Evolutionary conservation across 2,888 invertebrate genomes (phyloP), one percentile per base, ranked within the genome.

Genomic region (Hypena proboscidalis): DNA sequence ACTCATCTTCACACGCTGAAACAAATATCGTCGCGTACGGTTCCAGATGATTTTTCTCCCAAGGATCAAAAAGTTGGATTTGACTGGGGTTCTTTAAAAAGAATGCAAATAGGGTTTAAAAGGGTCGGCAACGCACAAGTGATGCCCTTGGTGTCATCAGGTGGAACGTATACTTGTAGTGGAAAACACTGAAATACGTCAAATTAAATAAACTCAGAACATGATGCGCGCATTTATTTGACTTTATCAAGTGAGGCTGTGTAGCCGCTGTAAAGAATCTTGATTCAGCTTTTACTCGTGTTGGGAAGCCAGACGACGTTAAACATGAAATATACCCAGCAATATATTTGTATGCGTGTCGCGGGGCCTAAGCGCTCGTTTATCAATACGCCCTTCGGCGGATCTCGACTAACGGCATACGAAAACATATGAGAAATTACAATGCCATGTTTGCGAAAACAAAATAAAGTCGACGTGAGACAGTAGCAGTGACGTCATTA

Each of bases 291-390:
- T 48, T 43, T 58, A 57, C 52, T 51, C 54, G 43, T 47, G 41
- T 51, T 40, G 57, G 44, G 49, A 46, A 49, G 51, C 43, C 36
- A 48, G 50, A 29, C 62, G 66, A 74, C 74, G 70, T 71, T 79
- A 79, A 79, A 80, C 76, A 79, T 85, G 80, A 85, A 80, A 82
- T 83, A 85, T 81, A 77, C 60, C 57, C 65, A 48, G 67, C 74
- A 70, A 73, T 77, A 75, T 82, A 83, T 85, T 83, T 77, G 80
- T 81, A 83, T 84, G 83, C 83, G 75, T 77, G 80, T 76, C 80
- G 72, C 63, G 74, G 49, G 58, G 70, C 52, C 67, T 79, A 75
- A 78, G 67, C 76, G 80, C 77, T 74, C 83, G 79, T 86, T 82
- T 84, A 84, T 86, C 85, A 85, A 85, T 85, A 82, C 66, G 73